These are phyloP conservation scores for Donacobius atricapilla DNA, from an alignment of 2,113 vertebrate species.

Conservation along the genomic window DNA sequence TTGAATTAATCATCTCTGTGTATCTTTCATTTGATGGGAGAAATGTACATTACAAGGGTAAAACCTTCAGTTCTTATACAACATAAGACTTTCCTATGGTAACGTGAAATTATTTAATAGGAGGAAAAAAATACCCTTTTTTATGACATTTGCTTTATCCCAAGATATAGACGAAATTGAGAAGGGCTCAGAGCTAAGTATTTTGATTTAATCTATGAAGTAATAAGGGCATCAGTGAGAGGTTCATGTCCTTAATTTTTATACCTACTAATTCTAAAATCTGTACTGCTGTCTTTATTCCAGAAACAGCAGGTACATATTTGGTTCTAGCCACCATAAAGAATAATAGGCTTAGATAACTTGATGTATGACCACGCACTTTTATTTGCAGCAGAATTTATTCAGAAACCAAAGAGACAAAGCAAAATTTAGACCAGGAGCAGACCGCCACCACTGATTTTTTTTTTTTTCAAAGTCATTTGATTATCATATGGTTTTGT, in stretches of 20 bases:
- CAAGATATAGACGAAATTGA: neutral
- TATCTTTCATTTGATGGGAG: neutral
- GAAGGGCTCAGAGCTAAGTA: neutral
- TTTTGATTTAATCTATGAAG: neutral
- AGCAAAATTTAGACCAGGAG: neutral
- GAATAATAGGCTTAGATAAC: neutral
- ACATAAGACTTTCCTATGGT: neutral
- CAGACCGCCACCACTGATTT: neutral
- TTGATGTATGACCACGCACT: neutral
- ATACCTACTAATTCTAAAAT: neutral
- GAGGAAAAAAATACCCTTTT: neutral
- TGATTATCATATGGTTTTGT: neutral
- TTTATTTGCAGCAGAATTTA: neutral
- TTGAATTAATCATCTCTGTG: accelerated
- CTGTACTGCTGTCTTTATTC: neutral
- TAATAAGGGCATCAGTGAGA: neutral
- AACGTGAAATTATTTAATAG: neutral
- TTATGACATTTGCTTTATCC: neutral
- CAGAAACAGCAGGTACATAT: neutral
- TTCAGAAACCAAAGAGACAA: neutral
- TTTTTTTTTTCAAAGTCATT: neutral
- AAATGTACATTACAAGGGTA: neutral
- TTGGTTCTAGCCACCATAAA: neutral
- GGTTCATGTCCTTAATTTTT: neutral
- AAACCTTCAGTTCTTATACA: neutral